A percentile compares a stretch with the other conserved stretches of the same genome.
Evolutionary conservation across 2,888 invertebrate genomes (phyloP).

Genomic region (Mythimna pallens): DNA sequence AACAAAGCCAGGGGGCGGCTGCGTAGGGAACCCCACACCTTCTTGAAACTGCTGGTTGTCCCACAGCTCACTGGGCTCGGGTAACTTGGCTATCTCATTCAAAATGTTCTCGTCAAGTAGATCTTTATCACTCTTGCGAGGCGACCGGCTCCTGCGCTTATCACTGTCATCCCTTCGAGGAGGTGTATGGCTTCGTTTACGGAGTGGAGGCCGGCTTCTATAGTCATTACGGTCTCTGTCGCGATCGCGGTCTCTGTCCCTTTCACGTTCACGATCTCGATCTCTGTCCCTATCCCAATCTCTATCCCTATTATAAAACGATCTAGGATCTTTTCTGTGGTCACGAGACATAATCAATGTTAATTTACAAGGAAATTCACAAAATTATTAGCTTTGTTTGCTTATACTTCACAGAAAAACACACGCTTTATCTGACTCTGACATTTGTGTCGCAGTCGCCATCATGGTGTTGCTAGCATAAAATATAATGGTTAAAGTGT

Average conservation of each 20-base stretch:
- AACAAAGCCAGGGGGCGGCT: conserved; percentile 68
- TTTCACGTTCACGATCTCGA: conserved; percentile 65
- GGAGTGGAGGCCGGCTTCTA: conserved; percentile 59
- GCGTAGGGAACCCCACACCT: conserved; percentile 61
- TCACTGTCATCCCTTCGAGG: conserved; percentile 66
- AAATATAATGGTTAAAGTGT: not conserved
- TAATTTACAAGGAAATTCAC: conserved; percentile 13
- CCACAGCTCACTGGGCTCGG: conserved; percentile 86
- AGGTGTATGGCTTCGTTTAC: conserved; percentile 80
- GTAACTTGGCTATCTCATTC: conserved; percentile 84
- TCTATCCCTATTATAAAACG: conserved; percentile 71
- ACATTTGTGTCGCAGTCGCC: conserved; percentile 45
- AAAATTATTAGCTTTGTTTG: conserved; percentile 11
- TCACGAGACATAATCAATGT: conserved; percentile 74
- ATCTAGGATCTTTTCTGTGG: conserved; percentile 67
- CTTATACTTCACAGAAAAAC: conserved; percentile 28
- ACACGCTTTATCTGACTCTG: conserved; percentile 54
- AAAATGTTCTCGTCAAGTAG: conserved; percentile 84
- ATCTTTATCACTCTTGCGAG: conserved; percentile 82
- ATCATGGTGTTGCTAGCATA: conserved; percentile 38
- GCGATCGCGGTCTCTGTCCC: conserved; percentile 64
- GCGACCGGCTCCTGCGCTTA: conserved; percentile 77
- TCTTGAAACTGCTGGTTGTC: conserved; percentile 82
- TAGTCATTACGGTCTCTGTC: conserved; percentile 67
- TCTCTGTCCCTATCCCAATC: conserved; percentile 73